These are phyloP conservation scores for Lapara coniferarum DNA, from an alignment of 2,888 invertebrate genomes.

Conservation along the genomic window DNA sequence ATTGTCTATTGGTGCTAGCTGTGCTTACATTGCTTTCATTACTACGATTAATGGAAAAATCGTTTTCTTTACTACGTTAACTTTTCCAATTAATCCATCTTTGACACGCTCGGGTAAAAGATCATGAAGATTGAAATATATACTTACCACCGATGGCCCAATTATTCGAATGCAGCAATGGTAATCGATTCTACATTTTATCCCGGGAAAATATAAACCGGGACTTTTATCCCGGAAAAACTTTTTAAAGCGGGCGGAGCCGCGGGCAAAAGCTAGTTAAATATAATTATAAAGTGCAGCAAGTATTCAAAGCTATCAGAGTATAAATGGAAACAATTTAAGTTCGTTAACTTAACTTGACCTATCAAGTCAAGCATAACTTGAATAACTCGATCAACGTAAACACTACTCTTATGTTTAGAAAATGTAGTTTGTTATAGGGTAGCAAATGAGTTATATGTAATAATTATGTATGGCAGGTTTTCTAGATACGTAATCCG, in stretches of 20 bases:
- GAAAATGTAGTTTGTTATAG: slow-evolving; percentile 7
- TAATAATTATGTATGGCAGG: slow-evolving; percentile 50
- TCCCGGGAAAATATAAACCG: too few relatives aligned
- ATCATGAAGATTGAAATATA: background rate
- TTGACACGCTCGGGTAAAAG: background rate
- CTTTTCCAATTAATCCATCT: background rate
- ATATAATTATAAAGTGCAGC: background rate
- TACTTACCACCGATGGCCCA: background rate
- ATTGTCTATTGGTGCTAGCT: background rate
- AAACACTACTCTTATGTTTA: background rate
- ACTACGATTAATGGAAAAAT: background rate
- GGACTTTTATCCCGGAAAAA: too few relatives aligned
- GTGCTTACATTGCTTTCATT: background rate
- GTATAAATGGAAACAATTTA: slow-evolving; percentile 5
- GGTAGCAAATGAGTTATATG: slow-evolving; percentile 28
- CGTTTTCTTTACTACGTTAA: background rate
- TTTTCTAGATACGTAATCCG: slow-evolving; percentile 42
- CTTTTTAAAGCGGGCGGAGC: too few relatives aligned
- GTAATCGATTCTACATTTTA: background rate
- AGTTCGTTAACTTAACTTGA: slow-evolving; percentile 2
- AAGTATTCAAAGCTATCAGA: background rate
- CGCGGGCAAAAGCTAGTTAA: too few relatives aligned
- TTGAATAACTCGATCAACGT: background rate
- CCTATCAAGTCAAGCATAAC: background rate
- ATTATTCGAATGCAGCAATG: background rate